A percentile compares a stretch with the other conserved stretches of the same genome.
Conservation (phyloP, 2,888 invertebrate species). For the Drosophila dives region DNA sequence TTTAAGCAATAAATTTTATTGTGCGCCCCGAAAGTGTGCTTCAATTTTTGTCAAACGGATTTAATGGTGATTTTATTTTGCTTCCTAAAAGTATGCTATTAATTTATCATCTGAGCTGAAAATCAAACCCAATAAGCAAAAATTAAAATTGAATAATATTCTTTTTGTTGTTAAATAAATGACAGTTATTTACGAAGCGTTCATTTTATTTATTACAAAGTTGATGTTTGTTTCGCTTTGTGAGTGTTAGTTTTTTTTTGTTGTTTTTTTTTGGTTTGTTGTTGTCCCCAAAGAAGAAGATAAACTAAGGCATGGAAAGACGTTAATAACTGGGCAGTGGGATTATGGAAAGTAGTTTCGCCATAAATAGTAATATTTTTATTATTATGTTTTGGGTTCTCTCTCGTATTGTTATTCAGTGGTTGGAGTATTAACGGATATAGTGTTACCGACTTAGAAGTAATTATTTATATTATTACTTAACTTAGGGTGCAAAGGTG, state of each 20-base stretch:
- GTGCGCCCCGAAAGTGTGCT: neutral
- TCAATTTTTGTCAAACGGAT: neutral
- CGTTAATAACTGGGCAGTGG: conserved; percentile 60
- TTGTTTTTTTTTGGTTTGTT: conserved; percentile 25
- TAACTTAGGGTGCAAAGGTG: conserved; percentile 72
- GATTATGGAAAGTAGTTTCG: conserved; percentile 24
- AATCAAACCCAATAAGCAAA: neutral
- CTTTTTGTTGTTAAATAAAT: neutral
- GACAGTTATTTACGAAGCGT: conserved; percentile 41
- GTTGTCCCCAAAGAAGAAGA: conserved; percentile 41
- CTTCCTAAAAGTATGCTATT: neutral
- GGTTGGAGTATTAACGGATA: conserved; percentile 45
- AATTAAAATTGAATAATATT: neutral
- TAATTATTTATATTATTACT: conserved; percentile 63
- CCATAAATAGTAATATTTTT: conserved; percentile 23
- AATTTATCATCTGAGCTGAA: too few relatives aligned
- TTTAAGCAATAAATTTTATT: neutral
- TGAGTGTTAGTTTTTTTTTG: conserved; percentile 26
- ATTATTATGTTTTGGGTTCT: conserved; percentile 2
- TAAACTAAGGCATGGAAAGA: conserved; percentile 27
- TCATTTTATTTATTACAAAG: conserved; percentile 68
- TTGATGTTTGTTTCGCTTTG: conserved; percentile 50
- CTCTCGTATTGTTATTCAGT: conserved; percentile 32
- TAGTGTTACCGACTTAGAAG: conserved; percentile 66
- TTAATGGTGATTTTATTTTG: neutral